Evolutionary conservation across 2,797 vertebrate genomes (phyloP), one percentile per base, ranked within the genome.

Genomic region (Cuculus canorus): DNA sequence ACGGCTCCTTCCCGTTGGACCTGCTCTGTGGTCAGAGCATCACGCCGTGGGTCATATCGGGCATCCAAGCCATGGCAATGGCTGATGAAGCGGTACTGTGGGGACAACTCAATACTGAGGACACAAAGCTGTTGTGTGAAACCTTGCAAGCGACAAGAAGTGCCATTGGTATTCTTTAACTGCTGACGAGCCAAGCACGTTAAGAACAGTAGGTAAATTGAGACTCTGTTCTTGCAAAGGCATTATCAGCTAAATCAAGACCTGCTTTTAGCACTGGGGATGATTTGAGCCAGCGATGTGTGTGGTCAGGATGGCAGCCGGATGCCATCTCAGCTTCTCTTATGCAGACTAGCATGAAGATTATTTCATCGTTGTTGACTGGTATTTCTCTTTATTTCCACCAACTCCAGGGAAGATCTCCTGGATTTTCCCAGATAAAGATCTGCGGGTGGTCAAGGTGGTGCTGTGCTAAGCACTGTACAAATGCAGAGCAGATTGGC

Each of bases 21-120:
- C 48, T 21, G 28, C 70, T 65, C 52, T 0, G 0, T 56, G 76
- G 43, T 54, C 64, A n/a, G 69, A 64, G 56, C 82, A 24, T 69
- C n/a, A 1, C 4, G 0, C 35, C 0, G 0, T 33, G 72, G 65
- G 61, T 1, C 28, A 43, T 19, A 76, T 32, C 75, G 32, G 47
- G 50, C 23, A 0, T 5, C 14, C 22, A 7, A 63, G 48, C 50
- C 47, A 22, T 10, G 15, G 47, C 0, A 2, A 17, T 1, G 2
- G 16, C 43, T 50, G 61, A 39, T 57, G 35, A 17, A 47, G 21
- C 13, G 28, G n/a, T 47, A 1, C 64, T 6, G 23, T 39, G 52
- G 54, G 37, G 23, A 12, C 43, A 54, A 3, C 32, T 33, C 3
- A 18, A 0, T 7, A 5, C 1, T 17, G 45, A 13, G 5, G 18